A percentile compares a stretch with the other conserved stretches of the same genome.
phyloP scores from a whole-genome alignment of 2,888 invertebrate genomes.

The Antheraea assamensis region DNA sequence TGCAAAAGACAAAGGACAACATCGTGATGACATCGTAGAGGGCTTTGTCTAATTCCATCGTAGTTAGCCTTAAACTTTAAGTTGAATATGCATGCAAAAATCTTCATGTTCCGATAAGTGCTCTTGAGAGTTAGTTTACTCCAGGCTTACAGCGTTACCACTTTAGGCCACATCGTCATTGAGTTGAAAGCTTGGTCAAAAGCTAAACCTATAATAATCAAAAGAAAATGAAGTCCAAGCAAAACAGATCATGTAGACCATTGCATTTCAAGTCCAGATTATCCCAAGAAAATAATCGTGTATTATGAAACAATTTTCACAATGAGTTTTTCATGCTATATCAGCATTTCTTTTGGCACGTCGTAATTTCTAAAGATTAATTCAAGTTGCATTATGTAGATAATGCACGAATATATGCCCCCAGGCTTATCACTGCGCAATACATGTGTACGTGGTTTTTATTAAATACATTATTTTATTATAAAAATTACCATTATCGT shows the following conservation, averaged over 20 bases:
- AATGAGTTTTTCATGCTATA: constrained; percentile 36
- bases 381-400: constrained; percentile 34
- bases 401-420: constrained; percentile 40
- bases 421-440: constrained; percentile 44
- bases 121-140: too few species aligned
- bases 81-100: too few species aligned
- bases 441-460: constrained; percentile 39
- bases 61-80: too few species aligned
- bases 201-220: too few species aligned
- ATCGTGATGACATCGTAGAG: too few species aligned
- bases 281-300: background rate
- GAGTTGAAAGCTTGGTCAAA: too few species aligned
- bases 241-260: background rate
- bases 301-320: constrained; percentile 30
- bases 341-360: constrained; percentile 40
- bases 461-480: constrained; percentile 19
- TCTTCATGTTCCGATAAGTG: too few species aligned
- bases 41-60: too few species aligned
- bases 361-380: constrained; percentile 33
- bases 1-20: too few species aligned
- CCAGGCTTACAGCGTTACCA: too few species aligned
- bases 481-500: constrained; percentile 2
- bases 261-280: background rate
- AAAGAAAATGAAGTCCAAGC: background rate
- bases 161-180: too few species aligned